Evolutionary conservation across 2,888 invertebrate species (phyloP), one percentile per base, ranked within the genome.

Genomic region (Trachelus tabidus): DNA sequence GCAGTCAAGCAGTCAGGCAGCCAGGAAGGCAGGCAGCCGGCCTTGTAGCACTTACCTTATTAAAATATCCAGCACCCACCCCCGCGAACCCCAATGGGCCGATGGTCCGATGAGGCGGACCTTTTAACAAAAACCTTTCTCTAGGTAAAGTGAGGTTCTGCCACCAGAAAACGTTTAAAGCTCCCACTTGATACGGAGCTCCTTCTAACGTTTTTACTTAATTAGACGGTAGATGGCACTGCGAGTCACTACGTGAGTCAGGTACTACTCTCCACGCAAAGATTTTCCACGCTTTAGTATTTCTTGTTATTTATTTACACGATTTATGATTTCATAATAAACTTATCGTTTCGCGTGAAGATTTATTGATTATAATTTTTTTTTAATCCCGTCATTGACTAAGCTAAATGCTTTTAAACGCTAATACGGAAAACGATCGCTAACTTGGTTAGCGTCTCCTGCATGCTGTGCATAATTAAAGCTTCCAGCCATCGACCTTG

Each of bases 41-140:
- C 87, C 90, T 89, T 90, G 88, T 88, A 90, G 91, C 91, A 91
- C 91, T 91, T 91, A 91, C 90, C 90, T 90, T 91, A 91, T 91
- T 91, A 91, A 91, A 91, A 91, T 91, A 91, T 91, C 89, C 87
- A 83, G 85, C 87, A 79, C 81, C 82, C 83, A 85, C 85, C 85
- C 85, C 83, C 83, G 79, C 76, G 84, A 85, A 81, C 85, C 79
- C 71, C 71, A 33, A 33, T 71, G 31, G 30, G 33, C 71, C 23
- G 40, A 40, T 40, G 40, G 40, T 40, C 23, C 40, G 40, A 56
- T 56, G 40, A 23, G 40, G 74, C 23, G 74, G 74, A 30, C 71
- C 71, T 34, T 73, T 35, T 73, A 73, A 73, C 74, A 73, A 73
- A 56, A 73, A 73, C 74, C 74, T 73, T 73, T 73, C 74, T 73